phyloP scores from a whole-genome alignment of 2,888 invertebrate species.

The Pandemis corylana region DNA sequence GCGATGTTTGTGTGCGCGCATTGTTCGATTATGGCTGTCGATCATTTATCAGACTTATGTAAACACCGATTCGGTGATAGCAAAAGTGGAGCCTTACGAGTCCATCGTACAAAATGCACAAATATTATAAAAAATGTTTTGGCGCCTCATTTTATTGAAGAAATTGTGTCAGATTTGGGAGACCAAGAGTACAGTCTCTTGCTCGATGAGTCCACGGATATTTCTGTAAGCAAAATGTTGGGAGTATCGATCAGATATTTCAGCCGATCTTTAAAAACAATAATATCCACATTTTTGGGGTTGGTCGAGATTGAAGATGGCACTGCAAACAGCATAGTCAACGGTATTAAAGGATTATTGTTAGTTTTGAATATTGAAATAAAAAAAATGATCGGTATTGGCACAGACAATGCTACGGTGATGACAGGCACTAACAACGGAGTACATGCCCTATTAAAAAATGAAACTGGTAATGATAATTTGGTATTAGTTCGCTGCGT shows the following conservation, averaged over 20 bases:
- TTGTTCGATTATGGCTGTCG: constrained; percentile 26
- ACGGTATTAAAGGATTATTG: neutral
- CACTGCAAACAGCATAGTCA: neutral
- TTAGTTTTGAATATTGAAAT: neutral
- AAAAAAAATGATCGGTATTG: constrained; percentile 44
- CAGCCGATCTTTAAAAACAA: constrained; percentile 37
- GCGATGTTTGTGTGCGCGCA: constrained; percentile 36
- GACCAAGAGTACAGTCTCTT: constrained; percentile 42
- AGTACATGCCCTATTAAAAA: constrained; percentile 47
- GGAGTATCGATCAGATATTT: constrained; percentile 41
- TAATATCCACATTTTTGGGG: constrained; percentile 42
- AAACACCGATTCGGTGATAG: constrained; percentile 35
- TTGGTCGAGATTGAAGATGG: neutral
- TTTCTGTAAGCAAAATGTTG: neutral
- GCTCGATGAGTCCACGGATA: neutral
- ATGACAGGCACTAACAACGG: constrained; percentile 55
- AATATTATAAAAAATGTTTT: constrained; percentile 29
- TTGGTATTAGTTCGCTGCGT: constrained; percentile 49
- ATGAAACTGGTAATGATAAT: constrained; percentile 47
- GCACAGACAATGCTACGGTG: constrained; percentile 57
- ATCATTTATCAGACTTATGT: constrained; percentile 36
- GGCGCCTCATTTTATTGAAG: constrained; percentile 41
- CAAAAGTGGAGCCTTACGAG: constrained; percentile 33
- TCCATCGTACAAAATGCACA: constrained; percentile 43
- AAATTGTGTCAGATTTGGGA: constrained; percentile 29